Percentiles rank a stretch among this genome's conserved stretches.
These are phyloP conservation scores for Ceyx erithaca DNA, from an alignment of 2,797 vertebrate genomes.

Conservation along the genomic window DNA sequence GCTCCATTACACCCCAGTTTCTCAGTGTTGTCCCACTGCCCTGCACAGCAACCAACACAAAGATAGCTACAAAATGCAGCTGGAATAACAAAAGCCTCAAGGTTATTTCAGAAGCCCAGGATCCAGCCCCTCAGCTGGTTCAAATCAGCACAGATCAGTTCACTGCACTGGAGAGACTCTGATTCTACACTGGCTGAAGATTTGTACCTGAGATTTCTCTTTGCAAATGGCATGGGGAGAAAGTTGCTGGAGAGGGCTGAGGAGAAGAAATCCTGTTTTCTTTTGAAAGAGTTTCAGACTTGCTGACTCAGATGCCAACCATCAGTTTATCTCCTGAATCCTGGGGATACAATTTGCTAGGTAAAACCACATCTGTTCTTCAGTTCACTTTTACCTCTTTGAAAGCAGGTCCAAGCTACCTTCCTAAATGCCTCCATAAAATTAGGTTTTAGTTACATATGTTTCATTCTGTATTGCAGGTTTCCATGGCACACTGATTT, in stretches of 20 bases:
- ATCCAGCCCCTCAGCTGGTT: slow-evolving; percentile 1
- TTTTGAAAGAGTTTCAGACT: neutral
- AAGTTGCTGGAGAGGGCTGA: neutral
- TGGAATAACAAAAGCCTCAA: slow-evolving; percentile 22
- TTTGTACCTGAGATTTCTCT: neutral
- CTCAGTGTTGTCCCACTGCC: neutral
- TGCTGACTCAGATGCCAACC: slow-evolving; percentile 21
- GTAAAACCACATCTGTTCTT: slow-evolving; percentile 36
- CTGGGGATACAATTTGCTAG: neutral
- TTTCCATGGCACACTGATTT: slow-evolving; percentile 55
- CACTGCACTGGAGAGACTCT: neutral
- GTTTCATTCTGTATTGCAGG: slow-evolving; percentile 53
- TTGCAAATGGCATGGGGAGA: neutral
- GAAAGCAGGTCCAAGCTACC: slow-evolving; percentile 43
- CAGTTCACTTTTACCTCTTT: slow-evolving; percentile 34
- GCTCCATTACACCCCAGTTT: neutral
- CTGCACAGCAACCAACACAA: neutral
- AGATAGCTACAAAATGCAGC: slow-evolving; percentile 5
- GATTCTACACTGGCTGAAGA: neutral
- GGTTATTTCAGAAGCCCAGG: slow-evolving; percentile 11
- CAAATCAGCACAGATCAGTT: neutral
- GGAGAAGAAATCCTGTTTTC: slow-evolving; percentile 6
- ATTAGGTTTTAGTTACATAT: slow-evolving; percentile 55
- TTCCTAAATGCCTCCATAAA: slow-evolving; percentile 36
- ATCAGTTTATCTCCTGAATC: slow-evolving; percentile 1